Base-by-base conservation (phyloP, 2,888 invertebrate genomes). In the Embidobia sp. region DNA sequence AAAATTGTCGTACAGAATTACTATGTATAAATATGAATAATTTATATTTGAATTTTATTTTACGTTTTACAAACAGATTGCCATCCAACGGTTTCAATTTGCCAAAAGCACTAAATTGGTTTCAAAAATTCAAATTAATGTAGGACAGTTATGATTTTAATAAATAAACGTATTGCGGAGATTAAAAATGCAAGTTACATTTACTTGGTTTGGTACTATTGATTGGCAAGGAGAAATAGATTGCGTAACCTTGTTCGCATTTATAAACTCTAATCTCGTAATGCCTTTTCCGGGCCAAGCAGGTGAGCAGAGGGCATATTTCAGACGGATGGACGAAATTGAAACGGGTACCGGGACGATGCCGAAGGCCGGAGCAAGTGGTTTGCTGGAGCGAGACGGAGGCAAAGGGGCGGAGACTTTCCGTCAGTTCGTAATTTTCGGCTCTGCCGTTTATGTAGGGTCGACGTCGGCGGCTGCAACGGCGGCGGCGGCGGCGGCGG, bases 361-460 rank as follows among this genome's bases (percentile, higher is more conserved):
- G 48, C 40, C 46, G 57, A 57, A 48, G 46, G 57, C 22, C 37
- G 29, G 49, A 27, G 44, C 13, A 37, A 63, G 55, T 26, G 44
- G 48, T 64, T 44, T 35, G n/a, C 37, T 31, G 59, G 31, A 51
- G 46, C 19, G 49, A 22, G 59, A 44, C 79, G 79, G 80, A 79
- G 81, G 76, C 35, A 19, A 78, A 75, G 80, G 74, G 77, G 78
- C 37, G 72, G 80, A 77, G 80, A 81, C 80, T 85, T 81, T 84
- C 82, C 82, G 84, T 83, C 80, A 82, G 84, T 80, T 82, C 82
- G 84, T 85, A 86, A 87, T 87, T 87, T 87, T 86, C 83, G 84
- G 81, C 80, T 83, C 78, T 79, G 79, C 75, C 81, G 80, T 80
- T 82, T 82, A 81, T 82, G 83, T 82, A 77, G 82, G 82, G 82